Conservation (phyloP, 2,113 vertebrate species). For the Arizona elegans region DNA sequence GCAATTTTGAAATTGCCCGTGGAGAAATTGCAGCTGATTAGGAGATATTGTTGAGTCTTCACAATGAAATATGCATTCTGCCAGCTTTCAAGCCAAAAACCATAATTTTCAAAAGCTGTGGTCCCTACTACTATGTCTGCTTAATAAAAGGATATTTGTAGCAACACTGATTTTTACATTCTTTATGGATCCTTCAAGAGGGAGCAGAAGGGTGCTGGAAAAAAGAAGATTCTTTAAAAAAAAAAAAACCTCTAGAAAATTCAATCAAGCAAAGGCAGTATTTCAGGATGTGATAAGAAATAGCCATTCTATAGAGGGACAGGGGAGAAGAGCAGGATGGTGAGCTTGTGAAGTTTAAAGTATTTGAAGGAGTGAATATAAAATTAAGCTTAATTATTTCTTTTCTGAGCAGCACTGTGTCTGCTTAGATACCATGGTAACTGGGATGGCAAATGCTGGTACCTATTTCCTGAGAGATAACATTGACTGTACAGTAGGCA, state of each 20-base stretch:
- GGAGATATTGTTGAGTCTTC: slow-evolving; percentile 2
- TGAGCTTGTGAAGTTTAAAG: slow-evolving; percentile 42
- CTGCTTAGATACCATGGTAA: slow-evolving; percentile 67
- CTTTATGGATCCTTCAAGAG: not conserved
- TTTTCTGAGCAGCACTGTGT: slow-evolving; percentile 55
- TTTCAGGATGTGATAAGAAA: slow-evolving; percentile 26
- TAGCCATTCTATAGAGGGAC: not conserved
- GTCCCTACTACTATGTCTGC: slow-evolving; percentile 13
- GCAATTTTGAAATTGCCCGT: slow-evolving; percentile 12
- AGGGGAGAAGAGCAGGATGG: not conserved
- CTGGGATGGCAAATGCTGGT: slow-evolving; percentile 39
- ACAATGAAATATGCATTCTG: slow-evolving; percentile 17
- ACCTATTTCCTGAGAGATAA: slow-evolving; percentile 53
- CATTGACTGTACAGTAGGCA: slow-evolving; percentile 50
- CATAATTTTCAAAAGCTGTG: slow-evolving; percentile 26
- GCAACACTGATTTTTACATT: slow-evolving; percentile 40
- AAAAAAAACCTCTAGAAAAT: not conserved
- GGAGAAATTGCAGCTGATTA: not conserved
- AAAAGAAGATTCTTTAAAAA: slow-evolving; percentile 29
- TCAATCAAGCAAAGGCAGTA: slow-evolving; percentile 4
- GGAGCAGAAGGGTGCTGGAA: not conserved
- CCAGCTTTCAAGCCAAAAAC: slow-evolving; percentile 31
- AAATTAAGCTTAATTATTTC: slow-evolving; percentile 60
- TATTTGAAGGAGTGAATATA: slow-evolving; percentile 51
- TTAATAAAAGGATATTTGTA: slow-evolving; percentile 40